Base-by-base conservation (phyloP, 1,140 invertebrate species). In the Trichoplusia ni region DNA sequence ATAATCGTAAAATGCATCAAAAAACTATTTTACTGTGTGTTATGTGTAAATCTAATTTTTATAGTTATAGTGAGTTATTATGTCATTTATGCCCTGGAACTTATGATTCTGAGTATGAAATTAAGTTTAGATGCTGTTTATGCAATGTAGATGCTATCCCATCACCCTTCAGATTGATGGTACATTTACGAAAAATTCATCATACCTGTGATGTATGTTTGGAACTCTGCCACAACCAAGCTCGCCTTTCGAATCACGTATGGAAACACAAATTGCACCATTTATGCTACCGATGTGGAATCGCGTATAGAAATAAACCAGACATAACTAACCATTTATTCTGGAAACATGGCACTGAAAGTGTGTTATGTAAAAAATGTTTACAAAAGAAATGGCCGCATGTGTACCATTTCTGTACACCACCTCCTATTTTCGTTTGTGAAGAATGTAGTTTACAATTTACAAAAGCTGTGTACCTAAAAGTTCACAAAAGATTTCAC, bases 341-440 rank as follows among this genome's bases (percentile, higher is more conserved):
- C 81, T 97, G 96, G 96, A 97, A 97, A 81, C 96, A 97, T 82
- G 96, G 96, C 8, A 97, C 96, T 2, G 96, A 97, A 79, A 96
- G 96, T 90, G 94, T 95, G 1, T 84, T 94, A 2, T 97, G 96
- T 81, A 96, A 96, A 83, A 94, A 93, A 76, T 97, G 96, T 86
- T 80, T 96, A 2, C 95, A 97, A 69, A 97, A 97, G 77, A 96
- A 96, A 71, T 97, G 96, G 96, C 95, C 95, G 0, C 95, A 97
- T 84, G 94, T 97, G 6, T 97, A 97, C 90, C 96, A 97, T 78
- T 97, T 97, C 79, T 97, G 96, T 79, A 93, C 95, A 62, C 96
- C 96, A 13, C 95, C 96, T 3, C 90, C 92, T 9, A 89, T 92
- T 19, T 97, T 97, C 84, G 88, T 91, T 1, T 97, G 96, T 89